phyloP scores from a whole-genome alignment of 2,113 vertebrate genomes.

The Melozone crissalis region DNA sequence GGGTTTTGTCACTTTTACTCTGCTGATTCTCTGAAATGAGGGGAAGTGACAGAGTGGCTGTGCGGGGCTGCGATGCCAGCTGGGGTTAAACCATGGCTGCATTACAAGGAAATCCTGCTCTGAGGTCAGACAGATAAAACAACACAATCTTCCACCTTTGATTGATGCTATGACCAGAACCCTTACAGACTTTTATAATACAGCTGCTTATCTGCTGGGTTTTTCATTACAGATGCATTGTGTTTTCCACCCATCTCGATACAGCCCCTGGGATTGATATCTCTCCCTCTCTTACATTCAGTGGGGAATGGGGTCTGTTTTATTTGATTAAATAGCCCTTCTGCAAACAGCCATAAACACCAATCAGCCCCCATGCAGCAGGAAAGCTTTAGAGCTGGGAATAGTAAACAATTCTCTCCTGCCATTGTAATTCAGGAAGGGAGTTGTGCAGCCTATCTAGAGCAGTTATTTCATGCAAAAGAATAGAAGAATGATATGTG shows the following conservation, averaged over 20 bases:
- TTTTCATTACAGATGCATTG: conserved; percentile 32
- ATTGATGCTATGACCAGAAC: not conserved
- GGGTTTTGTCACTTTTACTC: not conserved
- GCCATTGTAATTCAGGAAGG: not conserved
- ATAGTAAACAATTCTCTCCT: conserved; percentile 27
- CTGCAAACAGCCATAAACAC: conserved; percentile 50
- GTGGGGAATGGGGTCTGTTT: not conserved
- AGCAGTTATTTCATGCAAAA: not conserved
- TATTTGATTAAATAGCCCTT: conserved; percentile 42
- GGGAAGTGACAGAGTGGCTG: not conserved
- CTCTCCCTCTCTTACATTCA: not conserved
- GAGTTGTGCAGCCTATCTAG: not conserved
- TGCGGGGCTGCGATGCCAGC: accelerated
- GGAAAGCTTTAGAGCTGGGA: not conserved
- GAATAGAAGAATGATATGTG: conserved; percentile 20
- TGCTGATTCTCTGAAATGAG: not conserved
- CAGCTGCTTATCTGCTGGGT: conserved; percentile 12
- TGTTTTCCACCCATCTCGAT: conserved; percentile 39
- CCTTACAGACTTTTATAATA: not conserved
- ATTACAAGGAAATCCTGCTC: not conserved
- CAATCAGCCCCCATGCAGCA: not conserved
- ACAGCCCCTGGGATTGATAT: not conserved
- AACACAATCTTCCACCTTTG: not conserved
- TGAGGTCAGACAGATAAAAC: not conserved
- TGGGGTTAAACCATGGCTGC: not conserved